These are phyloP conservation scores for Hemicrepidius hirtus DNA, from an alignment of 2,888 invertebrate genomes.

Conservation along the genomic window DNA sequence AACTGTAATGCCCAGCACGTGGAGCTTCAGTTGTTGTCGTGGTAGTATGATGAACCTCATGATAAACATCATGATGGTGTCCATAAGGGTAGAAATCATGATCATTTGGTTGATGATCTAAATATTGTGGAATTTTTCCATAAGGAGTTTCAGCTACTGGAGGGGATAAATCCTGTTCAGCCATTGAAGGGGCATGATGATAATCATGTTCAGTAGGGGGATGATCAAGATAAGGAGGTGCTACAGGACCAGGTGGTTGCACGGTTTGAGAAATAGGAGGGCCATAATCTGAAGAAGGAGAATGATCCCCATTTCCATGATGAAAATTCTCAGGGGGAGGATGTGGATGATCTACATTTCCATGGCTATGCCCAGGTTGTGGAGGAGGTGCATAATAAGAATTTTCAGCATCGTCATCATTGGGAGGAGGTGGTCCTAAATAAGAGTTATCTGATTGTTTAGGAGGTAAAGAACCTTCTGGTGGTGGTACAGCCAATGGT, in stretches of 20 bases:
- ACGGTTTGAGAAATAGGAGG: slow-evolving; percentile 51
- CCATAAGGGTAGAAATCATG: slow-evolving; percentile 66
- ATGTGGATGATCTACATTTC: slow-evolving; percentile 5
- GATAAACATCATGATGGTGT: slow-evolving; percentile 70
- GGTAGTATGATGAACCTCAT: slow-evolving; percentile 67
- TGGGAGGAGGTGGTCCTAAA: slow-evolving; percentile 3
- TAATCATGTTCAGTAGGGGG: slow-evolving; percentile 47
- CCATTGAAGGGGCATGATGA: slow-evolving; percentile 49
- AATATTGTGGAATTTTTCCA: slow-evolving; percentile 61
- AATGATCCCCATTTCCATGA: not conserved
- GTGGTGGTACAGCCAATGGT: slow-evolving; percentile 20
- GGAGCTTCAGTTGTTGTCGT: slow-evolving; percentile 72
- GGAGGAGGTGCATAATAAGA: slow-evolving; percentile 9
- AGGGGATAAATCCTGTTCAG: slow-evolving; percentile 69
- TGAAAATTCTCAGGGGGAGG: not conserved
- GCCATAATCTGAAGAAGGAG: slow-evolving; percentile 29
- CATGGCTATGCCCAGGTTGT: not conserved
- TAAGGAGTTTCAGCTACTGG: slow-evolving; percentile 63
- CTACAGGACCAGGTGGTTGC: slow-evolving; percentile 48
- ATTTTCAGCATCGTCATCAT: not conserved
- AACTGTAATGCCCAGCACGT: slow-evolving; percentile 78
- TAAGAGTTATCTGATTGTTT: slow-evolving; percentile 28
- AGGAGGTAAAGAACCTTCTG: not conserved
- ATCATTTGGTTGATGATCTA: slow-evolving; percentile 59
- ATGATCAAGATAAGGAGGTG: slow-evolving; percentile 49